Evolutionary conservation across 2,888 invertebrate species (phyloP), one percentile per base, ranked within the genome.

Genomic region (Oxystoma pomonae): DNA sequence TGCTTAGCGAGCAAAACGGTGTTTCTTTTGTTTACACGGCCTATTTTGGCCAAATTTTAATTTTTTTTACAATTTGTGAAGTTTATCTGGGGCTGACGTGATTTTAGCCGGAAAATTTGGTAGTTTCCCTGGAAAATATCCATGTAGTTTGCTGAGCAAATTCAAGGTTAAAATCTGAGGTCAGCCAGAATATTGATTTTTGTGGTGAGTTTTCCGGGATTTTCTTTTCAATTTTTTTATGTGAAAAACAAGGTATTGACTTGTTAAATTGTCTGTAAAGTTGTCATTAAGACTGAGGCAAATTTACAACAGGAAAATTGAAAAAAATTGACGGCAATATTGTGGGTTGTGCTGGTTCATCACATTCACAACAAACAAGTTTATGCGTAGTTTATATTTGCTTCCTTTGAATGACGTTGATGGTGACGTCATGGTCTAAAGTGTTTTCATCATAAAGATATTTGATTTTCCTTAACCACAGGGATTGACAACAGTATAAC

Each of bases 91-190:
- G 12, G 12, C 5, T 35, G 35, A 12, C 35, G 35, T 12, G 12
- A 7, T 35, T 35, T 35, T 35, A 7, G 35, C 12, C 35, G 35
- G n/a, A n/a, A 35, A 35, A 35, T 35, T 35, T 35, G 12, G 5
- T 7, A 35, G 12, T 35, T 35, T 35, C 12, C 35, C 35, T 3
- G 35, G 12, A 35, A 35, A 35, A 35, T 35, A 12, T 35, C 35
- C 5, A 35, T 35, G 5, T 35, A 35, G 35, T 12, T 35, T 12
- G 35, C 53, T 53, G 17, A 16, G n/a, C 53, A 53, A 17, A 9
- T 53, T 53, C 53, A 53, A 53, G 53, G 53, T 53, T 53, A 53
- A 53, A 53, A 53, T 16, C 53, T 19, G 35, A 35, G 35, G 35
- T 53, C 53, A 16, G 53, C 53, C 7, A 53, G n/a, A 5, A 9